Conservation (phyloP, 2,888 invertebrate genomes). For the Dicranocentrus wangi region DNA sequence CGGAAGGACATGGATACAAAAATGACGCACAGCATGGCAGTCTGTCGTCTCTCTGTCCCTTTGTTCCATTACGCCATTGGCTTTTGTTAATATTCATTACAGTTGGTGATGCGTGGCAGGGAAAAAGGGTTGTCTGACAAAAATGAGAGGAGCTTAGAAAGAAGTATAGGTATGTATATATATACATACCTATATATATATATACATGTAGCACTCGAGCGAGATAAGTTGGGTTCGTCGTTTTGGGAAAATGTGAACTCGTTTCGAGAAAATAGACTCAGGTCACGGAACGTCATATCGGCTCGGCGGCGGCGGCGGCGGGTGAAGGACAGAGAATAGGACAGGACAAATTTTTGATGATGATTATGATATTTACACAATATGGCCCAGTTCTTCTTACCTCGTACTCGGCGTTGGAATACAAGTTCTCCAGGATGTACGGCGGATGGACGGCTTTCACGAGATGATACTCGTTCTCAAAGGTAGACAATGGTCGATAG, state of each 20-base stretch:
- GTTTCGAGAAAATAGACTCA: constrained; percentile 1
- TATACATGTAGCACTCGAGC: too few relatives aligned
- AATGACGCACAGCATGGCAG: too few relatives aligned
- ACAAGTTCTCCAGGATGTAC: constrained; percentile 83
- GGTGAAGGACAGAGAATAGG: neutral
- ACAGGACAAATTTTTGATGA: neutral
- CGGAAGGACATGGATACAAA: too few relatives aligned
- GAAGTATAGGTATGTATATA: too few relatives aligned
- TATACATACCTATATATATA: too few relatives aligned
- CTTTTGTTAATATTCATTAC: too few relatives aligned
- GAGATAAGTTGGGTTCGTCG: too few relatives aligned
- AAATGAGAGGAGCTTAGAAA: neutral
- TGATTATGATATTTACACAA: constrained; percentile 1
- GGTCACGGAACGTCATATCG: constrained; percentile 5
- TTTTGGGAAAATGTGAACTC: neutral
- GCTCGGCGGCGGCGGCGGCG: too few relatives aligned
- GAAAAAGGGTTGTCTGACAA: neutral
- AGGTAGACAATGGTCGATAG: constrained; percentile 77
- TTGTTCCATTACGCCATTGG: too few relatives aligned
- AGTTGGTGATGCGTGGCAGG: neutral
- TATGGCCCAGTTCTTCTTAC: constrained; percentile 74
- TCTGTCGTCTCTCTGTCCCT: too few relatives aligned
- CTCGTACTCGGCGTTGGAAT: constrained; percentile 85
- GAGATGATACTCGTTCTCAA: constrained; percentile 75
- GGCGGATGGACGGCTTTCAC: constrained; percentile 79